These are phyloP conservation scores for Manacus vitellinus DNA, from an alignment of 2,113 vertebrate species.

Conservation along the genomic window DNA sequence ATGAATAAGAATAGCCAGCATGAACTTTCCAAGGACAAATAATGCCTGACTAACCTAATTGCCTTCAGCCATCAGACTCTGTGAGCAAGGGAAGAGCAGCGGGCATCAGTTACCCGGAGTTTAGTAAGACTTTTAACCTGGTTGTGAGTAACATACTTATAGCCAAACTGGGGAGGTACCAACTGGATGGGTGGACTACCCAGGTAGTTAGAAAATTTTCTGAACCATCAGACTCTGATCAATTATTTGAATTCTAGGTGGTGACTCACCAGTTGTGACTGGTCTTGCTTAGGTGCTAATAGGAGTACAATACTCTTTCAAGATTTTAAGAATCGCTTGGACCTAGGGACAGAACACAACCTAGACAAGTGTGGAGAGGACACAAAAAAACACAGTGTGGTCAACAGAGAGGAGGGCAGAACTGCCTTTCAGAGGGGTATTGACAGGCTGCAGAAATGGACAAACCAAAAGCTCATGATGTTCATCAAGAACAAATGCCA, in stretches of 20 bases:
- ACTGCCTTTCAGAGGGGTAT: background rate
- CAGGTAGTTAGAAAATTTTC: background rate
- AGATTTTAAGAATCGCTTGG: background rate
- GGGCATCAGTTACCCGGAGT: background rate
- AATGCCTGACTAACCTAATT: background rate
- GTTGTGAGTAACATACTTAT: background rate
- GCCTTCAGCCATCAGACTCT: background rate
- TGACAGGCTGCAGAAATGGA: background rate
- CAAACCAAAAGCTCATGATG: background rate
- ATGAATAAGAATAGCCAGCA: background rate
- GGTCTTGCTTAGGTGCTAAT: background rate
- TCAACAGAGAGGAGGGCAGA: background rate
- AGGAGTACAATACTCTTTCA: background rate
- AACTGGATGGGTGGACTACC: background rate
- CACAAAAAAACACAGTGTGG: background rate
- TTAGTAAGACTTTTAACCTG: rapidly evolving
- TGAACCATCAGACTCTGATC: background rate
- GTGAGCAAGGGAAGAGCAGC: background rate
- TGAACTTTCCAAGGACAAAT: background rate
- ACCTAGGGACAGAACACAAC: background rate
- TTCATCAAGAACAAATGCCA: background rate
- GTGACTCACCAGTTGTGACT: background rate
- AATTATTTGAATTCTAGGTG: background rate
- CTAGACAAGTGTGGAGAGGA: background rate
- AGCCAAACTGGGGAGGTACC: rapidly evolving